Evolutionary conservation across 1,140 invertebrate species (phyloP).

Genomic region (Hyles euphorbiae): DNA sequence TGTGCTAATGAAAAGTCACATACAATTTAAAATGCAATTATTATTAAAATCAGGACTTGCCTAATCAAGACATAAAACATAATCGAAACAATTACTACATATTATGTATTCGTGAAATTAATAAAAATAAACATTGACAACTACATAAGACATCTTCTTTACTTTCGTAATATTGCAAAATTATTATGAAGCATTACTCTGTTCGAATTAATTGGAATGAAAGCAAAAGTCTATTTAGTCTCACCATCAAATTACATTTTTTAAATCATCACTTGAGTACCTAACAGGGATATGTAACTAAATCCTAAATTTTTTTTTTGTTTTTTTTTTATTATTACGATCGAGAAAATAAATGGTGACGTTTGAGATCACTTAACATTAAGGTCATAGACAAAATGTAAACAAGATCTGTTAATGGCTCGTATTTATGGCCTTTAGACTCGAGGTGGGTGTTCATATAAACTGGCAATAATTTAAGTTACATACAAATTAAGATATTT

Average conservation of each 20-base stretch:
- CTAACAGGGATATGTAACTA: not conserved
- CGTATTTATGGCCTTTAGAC: conserved; percentile 28
- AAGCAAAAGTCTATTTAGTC: conserved; percentile 8
- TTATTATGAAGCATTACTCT: conserved; percentile 18
- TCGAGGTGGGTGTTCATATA: conserved; percentile 15
- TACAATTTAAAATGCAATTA: not conserved
- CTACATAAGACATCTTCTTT: conserved; percentile 12
- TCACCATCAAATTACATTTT: conserved; percentile 6
- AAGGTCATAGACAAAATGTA: conserved; percentile 52
- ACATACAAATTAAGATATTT: too few species aligned
- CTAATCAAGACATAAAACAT: not conserved
- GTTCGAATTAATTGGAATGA: conserved; percentile 20
- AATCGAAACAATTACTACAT: conserved; percentile 2
- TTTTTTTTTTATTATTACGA: conserved; percentile 19
- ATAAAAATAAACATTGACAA: not conserved
- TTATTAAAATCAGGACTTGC: not conserved
- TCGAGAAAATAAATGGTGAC: conserved; percentile 46
- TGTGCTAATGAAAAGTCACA: not conserved
- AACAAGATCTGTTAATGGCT: conserved; percentile 42
- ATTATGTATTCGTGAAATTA: conserved; percentile 3
- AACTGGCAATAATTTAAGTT: not conserved
- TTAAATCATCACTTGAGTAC: conserved; percentile 5
- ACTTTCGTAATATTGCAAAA: conserved; percentile 18
- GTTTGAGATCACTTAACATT: conserved; percentile 60
- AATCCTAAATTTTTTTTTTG: not conserved